Conservation (phyloP, 2,797 vertebrate species). For the Melanotaenia pygmaea region DNA sequence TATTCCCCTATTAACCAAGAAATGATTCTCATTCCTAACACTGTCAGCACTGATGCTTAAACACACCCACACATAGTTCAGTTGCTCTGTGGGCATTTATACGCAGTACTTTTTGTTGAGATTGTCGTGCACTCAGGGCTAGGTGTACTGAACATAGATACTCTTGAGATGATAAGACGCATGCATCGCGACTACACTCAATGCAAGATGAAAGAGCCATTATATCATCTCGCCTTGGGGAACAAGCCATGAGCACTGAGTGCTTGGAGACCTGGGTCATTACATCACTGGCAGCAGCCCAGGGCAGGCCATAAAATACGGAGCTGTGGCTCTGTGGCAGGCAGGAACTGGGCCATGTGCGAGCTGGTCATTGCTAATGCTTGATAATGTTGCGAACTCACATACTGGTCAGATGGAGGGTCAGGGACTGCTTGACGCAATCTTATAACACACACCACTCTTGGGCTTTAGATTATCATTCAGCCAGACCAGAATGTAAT, state of each 20-base stretch:
- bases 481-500: conserved; percentile 26
- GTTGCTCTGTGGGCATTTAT: background rate
- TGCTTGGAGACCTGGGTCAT: conserved; percentile 62
- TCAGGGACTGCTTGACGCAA: conserved; percentile 56
- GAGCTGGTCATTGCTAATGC: conserved; percentile 54
- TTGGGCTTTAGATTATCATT: conserved; percentile 25
- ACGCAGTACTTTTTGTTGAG: conserved; percentile 6
- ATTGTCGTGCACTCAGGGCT: conserved; percentile 11
- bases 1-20: background rate
- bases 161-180: conserved; percentile 9
- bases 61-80: background rate
- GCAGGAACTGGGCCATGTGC: conserved; percentile 35
- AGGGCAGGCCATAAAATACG: conserved; percentile 49
- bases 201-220: conserved; percentile 44
- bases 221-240: conserved; percentile 64
- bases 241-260: conserved; percentile 52
- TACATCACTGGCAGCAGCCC: conserved; percentile 70
- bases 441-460: conserved; percentile 53
- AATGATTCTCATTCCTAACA: background rate
- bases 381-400: conserved; percentile 48
- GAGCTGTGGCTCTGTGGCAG: conserved; percentile 34
- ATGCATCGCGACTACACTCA: conserved; percentile 20
- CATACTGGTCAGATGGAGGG: conserved; percentile 43
- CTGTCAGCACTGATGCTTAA: background rate
- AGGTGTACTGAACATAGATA: conserved; percentile 11